Conservation (phyloP, 1,140 invertebrate genomes). For the Drosophila mayri region DNA sequence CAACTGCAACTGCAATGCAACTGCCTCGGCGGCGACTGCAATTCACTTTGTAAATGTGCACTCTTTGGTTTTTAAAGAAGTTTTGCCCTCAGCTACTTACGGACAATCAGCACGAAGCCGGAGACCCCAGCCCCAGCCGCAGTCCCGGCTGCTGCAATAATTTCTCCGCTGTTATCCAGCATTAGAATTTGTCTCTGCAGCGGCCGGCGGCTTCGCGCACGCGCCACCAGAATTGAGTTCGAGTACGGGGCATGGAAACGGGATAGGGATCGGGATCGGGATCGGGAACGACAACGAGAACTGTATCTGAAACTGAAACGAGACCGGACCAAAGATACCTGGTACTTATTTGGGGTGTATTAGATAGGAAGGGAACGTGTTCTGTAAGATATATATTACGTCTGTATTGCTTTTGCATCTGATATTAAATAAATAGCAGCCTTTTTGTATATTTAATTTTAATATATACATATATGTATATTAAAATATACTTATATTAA, state of each 20-base stretch:
- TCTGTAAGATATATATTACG: too few relatives aligned
- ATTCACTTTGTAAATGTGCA: constrained; percentile 60
- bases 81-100: constrained; percentile 80
- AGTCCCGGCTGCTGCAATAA: constrained; percentile 45
- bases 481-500: not conserved
- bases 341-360: constrained; percentile 1
- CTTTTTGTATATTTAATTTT: not conserved
- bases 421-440: not conserved
- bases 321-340: constrained; percentile 12
- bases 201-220: constrained; percentile 60
- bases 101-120: constrained; percentile 76
- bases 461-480: not conserved
- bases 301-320: constrained; percentile 13
- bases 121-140: constrained; percentile 7
- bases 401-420: not conserved
- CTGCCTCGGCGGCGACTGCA: constrained; percentile 38
- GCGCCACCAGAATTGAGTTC: constrained; percentile 51
- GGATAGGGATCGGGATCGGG: not conserved
- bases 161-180: constrained; percentile 62
- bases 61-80: constrained; percentile 48
- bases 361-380: too few relatives aligned
- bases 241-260: not conserved
- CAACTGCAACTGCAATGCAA: constrained; percentile 34
- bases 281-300: not conserved
- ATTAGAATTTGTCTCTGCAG: constrained; percentile 77